phyloP scores from a whole-genome alignment of 2,113 vertebrate species.

The Lepus americanus region DNA sequence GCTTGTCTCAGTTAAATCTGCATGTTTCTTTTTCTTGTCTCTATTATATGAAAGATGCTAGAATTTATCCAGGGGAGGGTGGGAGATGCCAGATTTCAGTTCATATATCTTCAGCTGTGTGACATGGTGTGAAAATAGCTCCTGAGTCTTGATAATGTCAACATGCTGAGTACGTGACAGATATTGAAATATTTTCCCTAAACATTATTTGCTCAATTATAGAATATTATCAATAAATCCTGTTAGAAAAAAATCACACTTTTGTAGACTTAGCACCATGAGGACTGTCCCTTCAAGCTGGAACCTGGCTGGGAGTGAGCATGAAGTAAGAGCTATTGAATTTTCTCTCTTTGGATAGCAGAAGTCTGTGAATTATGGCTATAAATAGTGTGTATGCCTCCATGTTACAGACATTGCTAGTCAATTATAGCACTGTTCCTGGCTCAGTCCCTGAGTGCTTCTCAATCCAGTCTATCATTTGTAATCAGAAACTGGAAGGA shows the following conservation, averaged over 20 bases:
- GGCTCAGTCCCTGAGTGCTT: not conserved
- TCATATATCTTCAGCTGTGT: constrained; percentile 61
- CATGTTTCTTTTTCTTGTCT: constrained; percentile 60
- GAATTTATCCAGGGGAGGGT: not conserved
- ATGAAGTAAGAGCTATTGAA: not conserved
- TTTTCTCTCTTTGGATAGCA: constrained; percentile 3
- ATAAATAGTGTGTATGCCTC: not conserved
- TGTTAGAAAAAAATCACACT: constrained; percentile 60
- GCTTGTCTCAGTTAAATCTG: constrained; percentile 49
- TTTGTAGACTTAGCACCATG: not conserved
- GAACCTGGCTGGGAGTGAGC: not conserved
- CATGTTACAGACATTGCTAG: constrained; percentile 21
- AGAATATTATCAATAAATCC: constrained; percentile 75
- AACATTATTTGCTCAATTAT: constrained; percentile 63
- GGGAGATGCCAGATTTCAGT: not conserved
- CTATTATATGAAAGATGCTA: constrained; percentile 46
- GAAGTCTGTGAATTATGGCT: not conserved
- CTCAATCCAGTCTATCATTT: constrained; percentile 19
- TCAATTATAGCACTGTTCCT: not conserved
- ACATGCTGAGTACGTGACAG: constrained; percentile 57
- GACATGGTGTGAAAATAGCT: constrained; percentile 76
- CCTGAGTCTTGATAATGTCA: constrained; percentile 72
- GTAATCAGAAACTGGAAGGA: not conserved
- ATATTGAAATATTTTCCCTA: constrained; percentile 70
- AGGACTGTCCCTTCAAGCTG: not conserved